phyloP scores from a whole-genome alignment of 2,888 invertebrate genomes.

The Habroteleia sp. region DNA sequence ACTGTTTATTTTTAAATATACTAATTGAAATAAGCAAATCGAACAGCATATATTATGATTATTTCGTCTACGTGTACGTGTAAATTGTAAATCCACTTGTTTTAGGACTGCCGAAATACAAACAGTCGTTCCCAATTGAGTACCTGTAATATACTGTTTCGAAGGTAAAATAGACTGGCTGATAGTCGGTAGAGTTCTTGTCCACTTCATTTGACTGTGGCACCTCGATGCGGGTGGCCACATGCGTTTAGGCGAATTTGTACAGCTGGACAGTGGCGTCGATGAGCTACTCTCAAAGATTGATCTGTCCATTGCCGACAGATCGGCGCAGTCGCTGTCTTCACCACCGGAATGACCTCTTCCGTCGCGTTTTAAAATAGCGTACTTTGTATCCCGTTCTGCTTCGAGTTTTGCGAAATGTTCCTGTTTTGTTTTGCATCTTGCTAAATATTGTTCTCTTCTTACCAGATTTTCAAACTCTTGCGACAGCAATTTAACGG shows the following conservation, averaged over 20 bases:
- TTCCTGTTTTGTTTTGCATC: slow-evolving; percentile 63
- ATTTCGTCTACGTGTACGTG: too few species aligned
- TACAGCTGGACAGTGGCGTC: slow-evolving; percentile 85
- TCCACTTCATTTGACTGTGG: slow-evolving; percentile 80
- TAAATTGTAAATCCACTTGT: slow-evolving; percentile 27
- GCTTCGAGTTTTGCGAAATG: slow-evolving; percentile 74
- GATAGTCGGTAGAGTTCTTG: slow-evolving; percentile 82
- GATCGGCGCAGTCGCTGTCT: slow-evolving; percentile 82
- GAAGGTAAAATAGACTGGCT: slow-evolving; percentile 77
- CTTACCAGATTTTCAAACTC: slow-evolving; percentile 77
- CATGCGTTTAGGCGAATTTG: slow-evolving; percentile 85
- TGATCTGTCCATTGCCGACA: slow-evolving; percentile 74
- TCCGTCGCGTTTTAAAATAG: slow-evolving; percentile 79
- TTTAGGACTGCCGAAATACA: slow-evolving; percentile 19
- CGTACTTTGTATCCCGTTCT: slow-evolving; percentile 71
- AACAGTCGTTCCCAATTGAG: slow-evolving; percentile 16
- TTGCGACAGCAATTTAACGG: slow-evolving; percentile 76
- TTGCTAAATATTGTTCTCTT: slow-evolving; percentile 74
- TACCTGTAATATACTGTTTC: slow-evolving; percentile 78
- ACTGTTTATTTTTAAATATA: too few species aligned
- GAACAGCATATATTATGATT: too few species aligned
- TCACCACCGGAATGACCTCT: slow-evolving; percentile 84
- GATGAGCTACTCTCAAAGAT: slow-evolving; percentile 82
- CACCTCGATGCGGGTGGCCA: slow-evolving; percentile 80
- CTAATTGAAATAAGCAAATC: too few species aligned